Percentiles rank a stretch among this genome's conserved stretches.
phyloP scores from a whole-genome alignment of 2,888 invertebrate genomes.

The Cephus pygmeus region DNA sequence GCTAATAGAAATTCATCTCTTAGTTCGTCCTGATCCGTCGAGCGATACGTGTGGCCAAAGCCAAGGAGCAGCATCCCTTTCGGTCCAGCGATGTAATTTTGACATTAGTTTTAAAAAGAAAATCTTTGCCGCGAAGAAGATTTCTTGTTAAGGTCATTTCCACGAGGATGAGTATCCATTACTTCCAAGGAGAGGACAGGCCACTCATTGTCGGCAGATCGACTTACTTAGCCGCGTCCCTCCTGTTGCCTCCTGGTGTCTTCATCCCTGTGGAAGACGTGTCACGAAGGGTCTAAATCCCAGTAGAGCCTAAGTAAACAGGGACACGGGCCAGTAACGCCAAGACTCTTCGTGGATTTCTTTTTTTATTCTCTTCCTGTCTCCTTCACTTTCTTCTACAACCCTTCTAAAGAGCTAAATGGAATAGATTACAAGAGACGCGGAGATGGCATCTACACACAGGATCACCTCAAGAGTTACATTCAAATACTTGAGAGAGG shows the following conservation, averaged over 20 bases:
- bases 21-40: not conserved
- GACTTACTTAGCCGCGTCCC: not conserved
- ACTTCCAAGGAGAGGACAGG: conserved; percentile 36
- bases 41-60: not conserved
- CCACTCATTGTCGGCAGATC: conserved; percentile 26
- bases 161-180: conserved; percentile 33
- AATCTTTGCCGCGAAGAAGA: not conserved
- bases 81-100: not conserved
- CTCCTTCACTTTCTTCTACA: not conserved
- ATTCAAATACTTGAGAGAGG: not conserved
- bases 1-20: not conserved
- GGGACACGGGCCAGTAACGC: conserved; percentile 12
- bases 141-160: conserved; percentile 10
- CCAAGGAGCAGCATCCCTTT: not conserved
- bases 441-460: not conserved
- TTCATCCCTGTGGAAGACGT: not conserved
- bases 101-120: not conserved
- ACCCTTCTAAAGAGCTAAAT: not conserved
- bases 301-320: conserved; percentile 37
- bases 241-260: not conserved
- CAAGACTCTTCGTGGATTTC: not conserved
- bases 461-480: not conserved
- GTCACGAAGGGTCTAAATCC: not conserved
- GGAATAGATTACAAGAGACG: not conserved
- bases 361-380: not conserved